Evolutionary conservation across 2,113 vertebrate species (phyloP).

Genomic region (Brachirus orientalis): DNA sequence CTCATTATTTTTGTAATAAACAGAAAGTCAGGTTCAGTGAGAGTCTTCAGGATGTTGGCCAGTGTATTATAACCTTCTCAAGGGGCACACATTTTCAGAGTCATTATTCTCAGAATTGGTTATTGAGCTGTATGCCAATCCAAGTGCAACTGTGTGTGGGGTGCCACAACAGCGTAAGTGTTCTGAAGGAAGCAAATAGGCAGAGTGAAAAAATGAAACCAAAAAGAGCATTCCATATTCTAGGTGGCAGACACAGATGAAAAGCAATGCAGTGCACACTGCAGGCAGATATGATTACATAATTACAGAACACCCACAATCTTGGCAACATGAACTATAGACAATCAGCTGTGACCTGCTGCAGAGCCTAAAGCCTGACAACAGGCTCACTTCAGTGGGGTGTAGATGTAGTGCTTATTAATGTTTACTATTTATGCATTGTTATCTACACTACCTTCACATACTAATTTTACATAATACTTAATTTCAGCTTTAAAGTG

Average conservation of each 20-base stretch:
- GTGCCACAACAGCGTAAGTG: constrained; percentile 49
- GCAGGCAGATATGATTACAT: constrained; percentile 42
- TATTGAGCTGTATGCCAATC: constrained; percentile 41
- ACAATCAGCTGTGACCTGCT: constrained; percentile 8
- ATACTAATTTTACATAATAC: background rate
- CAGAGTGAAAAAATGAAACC: constrained; percentile 41
- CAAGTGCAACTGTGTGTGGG: constrained; percentile 60
- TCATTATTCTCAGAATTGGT: constrained; percentile 56
- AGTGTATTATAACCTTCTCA: constrained; percentile 58
- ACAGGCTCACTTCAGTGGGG: background rate
- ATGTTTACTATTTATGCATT: background rate
- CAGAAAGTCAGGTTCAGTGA: constrained; percentile 24
- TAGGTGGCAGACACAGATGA: constrained; percentile 38
- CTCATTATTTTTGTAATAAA: constrained; percentile 35
- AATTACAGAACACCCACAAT: constrained; percentile 30
- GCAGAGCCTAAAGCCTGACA: background rate
- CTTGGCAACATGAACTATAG: background rate
- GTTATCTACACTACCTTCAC: background rate
- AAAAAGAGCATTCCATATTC: constrained; percentile 34
- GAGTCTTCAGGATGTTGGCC: constrained; percentile 32
- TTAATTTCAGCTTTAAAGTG: background rate
- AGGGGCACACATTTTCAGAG: constrained; percentile 42
- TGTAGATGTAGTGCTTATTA: too few relatives aligned
- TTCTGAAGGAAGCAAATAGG: constrained; percentile 49
- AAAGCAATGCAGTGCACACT: constrained; percentile 8